Percentiles rank a stretch among this genome's conserved stretches.
These are phyloP conservation scores for Pseudochromis fuscus DNA, from an alignment of 2,797 vertebrate genomes.

Conservation along the genomic window DNA sequence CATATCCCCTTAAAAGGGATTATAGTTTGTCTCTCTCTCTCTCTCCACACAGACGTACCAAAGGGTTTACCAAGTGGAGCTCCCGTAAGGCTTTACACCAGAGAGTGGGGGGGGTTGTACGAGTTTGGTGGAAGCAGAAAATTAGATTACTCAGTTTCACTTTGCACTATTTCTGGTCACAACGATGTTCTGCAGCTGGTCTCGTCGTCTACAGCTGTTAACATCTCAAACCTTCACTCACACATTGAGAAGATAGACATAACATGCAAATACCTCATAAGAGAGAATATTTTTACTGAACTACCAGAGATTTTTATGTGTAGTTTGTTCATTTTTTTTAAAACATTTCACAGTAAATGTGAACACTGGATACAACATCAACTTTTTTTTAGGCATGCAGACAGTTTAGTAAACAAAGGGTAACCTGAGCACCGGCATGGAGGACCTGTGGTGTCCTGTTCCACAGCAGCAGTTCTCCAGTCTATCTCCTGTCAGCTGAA, in stretches of 20 bases:
- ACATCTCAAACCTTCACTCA: constrained; percentile 38
- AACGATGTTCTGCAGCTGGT: constrained; percentile 58
- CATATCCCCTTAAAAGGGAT: constrained; percentile 82
- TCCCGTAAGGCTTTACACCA: constrained; percentile 64
- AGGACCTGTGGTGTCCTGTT: constrained; percentile 71
- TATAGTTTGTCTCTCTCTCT: constrained; percentile 62
- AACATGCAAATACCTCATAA: constrained; percentile 11
- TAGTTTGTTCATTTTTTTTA: neutral
- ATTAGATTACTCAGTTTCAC: constrained; percentile 76
- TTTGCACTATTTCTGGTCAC: constrained; percentile 62
- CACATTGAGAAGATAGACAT: constrained; percentile 20
- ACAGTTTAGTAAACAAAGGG: constrained; percentile 61
- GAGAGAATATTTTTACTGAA: neutral
- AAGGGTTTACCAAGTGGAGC: constrained; percentile 67
- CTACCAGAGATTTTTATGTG: neutral
- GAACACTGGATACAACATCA: constrained; percentile 3
- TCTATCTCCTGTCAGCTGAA: constrained; percentile 8
- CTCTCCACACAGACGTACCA: constrained; percentile 55
- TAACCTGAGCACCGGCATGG: constrained; percentile 61
- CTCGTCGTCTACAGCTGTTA: constrained; percentile 34
- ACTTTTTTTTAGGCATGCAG: constrained; percentile 20
- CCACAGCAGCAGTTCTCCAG: constrained; percentile 32
- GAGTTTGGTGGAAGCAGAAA: constrained; percentile 75
- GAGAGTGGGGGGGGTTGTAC: constrained; percentile 53
- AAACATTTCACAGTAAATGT: neutral